Evolutionary conservation across 2,888 invertebrate genomes (phyloP), one percentile per base, ranked within the genome.

Genomic region (Ormyrus nitidulus): DNA sequence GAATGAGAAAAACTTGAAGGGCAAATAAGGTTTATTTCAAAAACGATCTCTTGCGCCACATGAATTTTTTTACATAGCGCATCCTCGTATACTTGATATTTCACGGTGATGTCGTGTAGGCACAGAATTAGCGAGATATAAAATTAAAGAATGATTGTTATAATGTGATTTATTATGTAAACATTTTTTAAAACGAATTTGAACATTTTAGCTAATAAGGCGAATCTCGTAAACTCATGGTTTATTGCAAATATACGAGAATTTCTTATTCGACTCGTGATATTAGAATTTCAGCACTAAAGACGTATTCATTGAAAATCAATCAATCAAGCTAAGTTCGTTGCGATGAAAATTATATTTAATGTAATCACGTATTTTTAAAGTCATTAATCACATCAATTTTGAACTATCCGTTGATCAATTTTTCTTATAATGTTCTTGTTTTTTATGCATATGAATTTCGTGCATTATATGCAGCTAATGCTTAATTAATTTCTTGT

Each of bases 171-270:
- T 80, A 75, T 69, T 58, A 71, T 51, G 48, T 68, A 79, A 81
- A 78, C 54, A 65, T 78, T 71, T 75, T 73, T 74, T 70, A 59
- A 79, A 64, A 49, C 34, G 69, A 75, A 70, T 70, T 70, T 73
- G 48, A 56, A 72, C 65, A 76, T 79, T 79, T 81, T 83, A 79
- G 72, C 69, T 72, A 46, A 65, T 81, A 76, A 69, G 81, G 77
- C 77, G 71, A 78, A 78, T 78, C 78, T 81, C 71, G 77, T 48
- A 66, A 66, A 77, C 74, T 77, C 46, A 73, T 48, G 69, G 68
- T 46, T 44, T 8, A 65, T 59, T 80, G 44, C 53, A 77, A 73
- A 49, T 66, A 64, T 58, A 56, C 71, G 70, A 66, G 62, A 13
- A 62, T 51, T 62, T 81, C 69, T 71, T 74, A 71, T 75, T 75